Evolutionary conservation across 2,113 vertebrate species (phyloP), one percentile per base, ranked within the genome.

Genomic region (Scolopax mira): DNA sequence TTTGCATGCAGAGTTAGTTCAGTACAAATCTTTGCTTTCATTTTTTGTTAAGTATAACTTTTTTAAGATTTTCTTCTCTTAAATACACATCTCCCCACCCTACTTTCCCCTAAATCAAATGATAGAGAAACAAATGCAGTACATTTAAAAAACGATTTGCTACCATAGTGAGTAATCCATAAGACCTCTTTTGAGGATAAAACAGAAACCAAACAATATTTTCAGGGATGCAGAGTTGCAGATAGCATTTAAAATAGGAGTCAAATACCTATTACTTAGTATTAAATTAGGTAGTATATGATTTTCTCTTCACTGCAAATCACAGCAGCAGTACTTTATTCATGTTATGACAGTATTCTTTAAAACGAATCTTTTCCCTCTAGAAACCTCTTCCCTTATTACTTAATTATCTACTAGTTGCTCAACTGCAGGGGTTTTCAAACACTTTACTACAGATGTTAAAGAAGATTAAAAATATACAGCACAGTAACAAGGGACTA

Each of bases 401-500:
- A 98, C 98, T 98, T 98, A 98, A 98, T 98, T 98, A 98, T 97
- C 98, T 97, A 98, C 98, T 97, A 98, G 98, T 98, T 98, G 98
- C 98, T 98, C 98, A 98, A 98, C 98, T 98, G 97, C 98, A 98
- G 97, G 97, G 97, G 96, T 98, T 98, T 98, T 97, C 97, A 98
- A 98, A 98, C 97, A 98, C 97, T 98, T 98, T 98, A 95, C 99
- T 99, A 98, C 99, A 99, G 98, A 99, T 98, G 99, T 99, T 99
- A 99, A 99, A 98, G 98, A 98, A 98, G 99, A 99, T 99, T 99
- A 99, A 99, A 99, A 99, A 99, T 99, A 99, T 98, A 99, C 98
- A 98, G 98, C 98, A 97, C 97, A 98, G 99, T 98, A 99, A 99
- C 99, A 98, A 99, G 99, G 98, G 99, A 99, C 99, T 99, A 99